phyloP scores from a whole-genome alignment of 2,113 vertebrate species.

The Epinephelus cyanopodus region DNA sequence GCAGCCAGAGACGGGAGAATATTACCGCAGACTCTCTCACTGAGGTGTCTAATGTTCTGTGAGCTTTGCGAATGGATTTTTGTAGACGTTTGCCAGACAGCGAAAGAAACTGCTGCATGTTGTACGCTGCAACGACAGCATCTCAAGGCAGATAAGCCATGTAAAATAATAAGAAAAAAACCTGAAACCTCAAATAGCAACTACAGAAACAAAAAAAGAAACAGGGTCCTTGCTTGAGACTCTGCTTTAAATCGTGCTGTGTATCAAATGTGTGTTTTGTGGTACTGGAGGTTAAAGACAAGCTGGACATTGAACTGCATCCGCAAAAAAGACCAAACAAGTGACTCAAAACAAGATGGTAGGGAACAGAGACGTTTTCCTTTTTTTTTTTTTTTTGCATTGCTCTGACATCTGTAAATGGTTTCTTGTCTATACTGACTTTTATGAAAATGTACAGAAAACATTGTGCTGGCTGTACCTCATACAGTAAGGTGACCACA shows the following conservation, averaged over 20 bases:
- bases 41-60: slow-evolving; percentile 26
- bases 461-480: slow-evolving; percentile 45
- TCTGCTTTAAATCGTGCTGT: slow-evolving; percentile 54
- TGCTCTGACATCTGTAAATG: slow-evolving; percentile 43
- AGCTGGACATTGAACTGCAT: slow-evolving; percentile 59
- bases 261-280: slow-evolving; percentile 55
- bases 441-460: slow-evolving; percentile 35
- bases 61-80: slow-evolving; percentile 48
- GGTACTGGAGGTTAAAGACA: slow-evolving; percentile 62
- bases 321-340: slow-evolving; percentile 48
- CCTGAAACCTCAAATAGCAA: slow-evolving; percentile 59
- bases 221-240: slow-evolving; percentile 60
- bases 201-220: slow-evolving; percentile 34
- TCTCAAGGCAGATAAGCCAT: slow-evolving; percentile 42
- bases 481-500: slow-evolving; percentile 43
- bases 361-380: slow-evolving; percentile 22
- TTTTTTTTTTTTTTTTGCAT: slow-evolving; percentile 9
- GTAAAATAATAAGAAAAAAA: slow-evolving; percentile 51
- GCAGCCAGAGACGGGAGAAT: slow-evolving; percentile 39
- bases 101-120: slow-evolving; percentile 30
- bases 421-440: slow-evolving; percentile 35
- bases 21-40: slow-evolving; percentile 8
- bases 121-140: slow-evolving; percentile 30
- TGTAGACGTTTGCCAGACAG: slow-evolving; percentile 36
- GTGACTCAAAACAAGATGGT: not conserved